These are phyloP conservation scores for Micrasema longulum DNA, from an alignment of 1,140 invertebrate genomes.

Conservation along the genomic window DNA sequence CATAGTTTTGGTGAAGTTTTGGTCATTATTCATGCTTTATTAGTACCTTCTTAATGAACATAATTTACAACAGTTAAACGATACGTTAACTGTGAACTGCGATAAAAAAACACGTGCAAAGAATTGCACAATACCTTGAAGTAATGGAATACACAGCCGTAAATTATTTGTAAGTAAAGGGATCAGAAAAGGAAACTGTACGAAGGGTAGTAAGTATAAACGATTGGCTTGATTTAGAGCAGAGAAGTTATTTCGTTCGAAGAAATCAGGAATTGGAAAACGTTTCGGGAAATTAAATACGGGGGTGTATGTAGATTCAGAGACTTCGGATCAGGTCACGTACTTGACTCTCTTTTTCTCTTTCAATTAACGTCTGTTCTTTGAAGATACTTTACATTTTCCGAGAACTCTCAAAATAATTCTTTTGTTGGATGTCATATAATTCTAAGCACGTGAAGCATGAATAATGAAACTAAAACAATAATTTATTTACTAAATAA, in stretches of 20 bases:
- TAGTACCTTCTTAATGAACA: constrained; percentile 10
- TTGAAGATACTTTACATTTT: constrained; percentile 8
- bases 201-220: constrained; percentile 10
- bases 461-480: too few species aligned
- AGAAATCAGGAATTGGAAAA: constrained; percentile 38
- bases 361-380: constrained; percentile 31
- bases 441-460: too few species aligned
- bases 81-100: too few species aligned
- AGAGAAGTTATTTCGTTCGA: constrained; percentile 16
- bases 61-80: too few species aligned
- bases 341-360: constrained; percentile 1
- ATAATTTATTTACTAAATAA: too few species aligned
- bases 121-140: too few species aligned
- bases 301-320: constrained; percentile 24
- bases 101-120: too few species aligned
- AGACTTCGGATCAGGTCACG: constrained; percentile 24
- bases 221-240: constrained; percentile 27
- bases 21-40: constrained; percentile 16
- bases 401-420: too few species aligned
- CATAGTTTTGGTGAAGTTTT: constrained; percentile 24
- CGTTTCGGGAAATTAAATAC: constrained; percentile 37
- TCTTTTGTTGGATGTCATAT: too few species aligned
- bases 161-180: too few species aligned
- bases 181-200: too few species aligned
- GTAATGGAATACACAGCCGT: too few species aligned